Evolutionary conservation across 2,888 invertebrate genomes (phyloP).

Genomic region (Ochropleura plecta): DNA sequence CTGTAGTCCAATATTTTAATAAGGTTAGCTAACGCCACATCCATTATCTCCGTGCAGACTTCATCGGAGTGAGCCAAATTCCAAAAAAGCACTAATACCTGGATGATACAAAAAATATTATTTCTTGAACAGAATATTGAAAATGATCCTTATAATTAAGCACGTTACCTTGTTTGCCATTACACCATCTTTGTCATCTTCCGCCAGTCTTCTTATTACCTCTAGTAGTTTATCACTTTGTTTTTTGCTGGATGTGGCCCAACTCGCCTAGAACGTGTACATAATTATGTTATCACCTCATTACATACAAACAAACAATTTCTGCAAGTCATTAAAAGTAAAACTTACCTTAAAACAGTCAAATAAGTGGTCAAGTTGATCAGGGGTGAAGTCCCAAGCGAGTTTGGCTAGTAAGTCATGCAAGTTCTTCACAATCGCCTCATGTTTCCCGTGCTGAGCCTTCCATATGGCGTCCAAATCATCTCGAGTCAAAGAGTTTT

Average conservation of each 20-base stretch:
- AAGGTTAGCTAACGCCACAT: slow-evolving; percentile 98
- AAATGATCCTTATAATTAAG: background rate
- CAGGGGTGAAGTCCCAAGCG: slow-evolving; percentile 99
- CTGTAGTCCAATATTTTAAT: slow-evolving; percentile 99
- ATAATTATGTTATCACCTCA: background rate
- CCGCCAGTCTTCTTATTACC: slow-evolving; percentile 97
- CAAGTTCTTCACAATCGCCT: slow-evolving; percentile 99
- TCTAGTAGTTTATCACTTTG: slow-evolving; percentile 98
- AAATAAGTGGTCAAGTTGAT: slow-evolving; percentile 98
- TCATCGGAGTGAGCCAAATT: slow-evolving; percentile 98
- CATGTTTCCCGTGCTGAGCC: slow-evolving; percentile 99
- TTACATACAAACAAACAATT: background rate
- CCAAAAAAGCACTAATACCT: slow-evolving; percentile 98
- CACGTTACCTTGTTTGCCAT: slow-evolving; percentile 97
- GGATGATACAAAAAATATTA: slow-evolving; percentile 54
- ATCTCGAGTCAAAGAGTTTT: slow-evolving; percentile 95
- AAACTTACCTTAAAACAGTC: slow-evolving; percentile 96
- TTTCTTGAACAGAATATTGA: background rate
- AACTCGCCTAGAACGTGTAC: slow-evolving; percentile 92
- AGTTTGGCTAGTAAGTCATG: slow-evolving; percentile 98
- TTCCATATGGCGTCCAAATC: slow-evolving; percentile 99
- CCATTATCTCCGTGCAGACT: slow-evolving; percentile 99
- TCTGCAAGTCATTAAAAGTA: background rate
- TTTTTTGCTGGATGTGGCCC: slow-evolving; percentile 98
- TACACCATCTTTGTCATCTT: slow-evolving; percentile 99